phyloP scores from a whole-genome alignment of 2,888 invertebrate species.

The Tupiocoris notatus region DNA sequence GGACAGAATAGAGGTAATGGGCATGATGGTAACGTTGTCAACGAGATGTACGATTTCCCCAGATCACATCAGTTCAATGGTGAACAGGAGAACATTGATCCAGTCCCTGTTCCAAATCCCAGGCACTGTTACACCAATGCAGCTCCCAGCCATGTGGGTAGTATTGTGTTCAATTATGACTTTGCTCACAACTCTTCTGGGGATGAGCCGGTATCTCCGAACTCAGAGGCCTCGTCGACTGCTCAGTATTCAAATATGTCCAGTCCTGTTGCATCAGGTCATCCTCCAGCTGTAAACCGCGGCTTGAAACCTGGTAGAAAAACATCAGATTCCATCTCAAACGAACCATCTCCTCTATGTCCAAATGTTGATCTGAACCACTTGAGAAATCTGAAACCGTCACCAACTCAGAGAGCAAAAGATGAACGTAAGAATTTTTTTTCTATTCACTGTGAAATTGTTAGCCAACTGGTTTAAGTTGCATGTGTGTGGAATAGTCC shows the following conservation, averaged over 20 bases:
- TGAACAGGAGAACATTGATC: conserved; percentile 53
- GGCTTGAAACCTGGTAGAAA: conserved; percentile 73
- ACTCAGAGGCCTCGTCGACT: conserved; percentile 57
- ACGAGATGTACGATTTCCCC: conserved; percentile 66
- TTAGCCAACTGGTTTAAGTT: background rate
- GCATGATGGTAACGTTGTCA: conserved; percentile 52
- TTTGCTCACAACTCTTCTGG: conserved; percentile 54
- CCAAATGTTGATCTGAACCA: conserved; percentile 53
- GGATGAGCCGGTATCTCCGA: conserved; percentile 57
- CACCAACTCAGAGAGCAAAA: conserved; percentile 43
- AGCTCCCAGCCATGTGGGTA: conserved; percentile 56
- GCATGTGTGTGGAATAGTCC: background rate
- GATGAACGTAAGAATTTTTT: conserved; percentile 42
- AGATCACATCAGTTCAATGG: conserved; percentile 62
- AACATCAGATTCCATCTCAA: conserved; percentile 56
- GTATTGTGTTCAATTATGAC: conserved; percentile 61
- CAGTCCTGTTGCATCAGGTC: conserved; percentile 56
- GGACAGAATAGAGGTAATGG: conserved; percentile 51
- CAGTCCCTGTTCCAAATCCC: conserved; percentile 50
- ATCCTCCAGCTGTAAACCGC: conserved; percentile 76
- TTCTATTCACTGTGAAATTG: background rate
- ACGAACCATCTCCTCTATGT: conserved; percentile 56
- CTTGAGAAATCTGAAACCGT: conserved; percentile 54
- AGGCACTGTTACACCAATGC: conserved; percentile 65
- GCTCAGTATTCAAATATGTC: conserved; percentile 62